These are phyloP conservation scores for Petrolisthes manimaculis DNA, from an alignment of 2,888 invertebrate genomes.

Conservation along the genomic window DNA sequence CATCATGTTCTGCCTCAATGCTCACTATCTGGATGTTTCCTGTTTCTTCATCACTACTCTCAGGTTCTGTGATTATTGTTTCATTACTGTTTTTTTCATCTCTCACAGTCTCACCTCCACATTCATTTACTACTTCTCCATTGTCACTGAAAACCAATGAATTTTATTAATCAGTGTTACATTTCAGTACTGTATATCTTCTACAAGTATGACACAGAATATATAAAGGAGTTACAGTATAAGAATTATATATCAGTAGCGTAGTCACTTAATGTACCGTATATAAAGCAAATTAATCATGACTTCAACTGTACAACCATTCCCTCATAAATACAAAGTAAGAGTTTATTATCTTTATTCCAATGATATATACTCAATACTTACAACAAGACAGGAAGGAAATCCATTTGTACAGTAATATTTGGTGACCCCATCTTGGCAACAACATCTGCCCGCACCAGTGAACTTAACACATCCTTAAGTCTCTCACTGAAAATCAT, in stretches of 20 bases:
- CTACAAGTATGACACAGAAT: not conserved
- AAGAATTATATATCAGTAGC: not conserved
- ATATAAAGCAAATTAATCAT: not conserved
- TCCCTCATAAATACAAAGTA: too few species aligned
- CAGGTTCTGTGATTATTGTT: not conserved
- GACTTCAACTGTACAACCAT: not conserved
- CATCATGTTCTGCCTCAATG: not conserved
- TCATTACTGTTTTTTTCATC: not conserved
- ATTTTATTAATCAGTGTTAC: not conserved
- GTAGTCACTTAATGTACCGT: not conserved
- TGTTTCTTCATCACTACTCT: not conserved
- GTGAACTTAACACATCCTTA: slow-evolving; percentile 7
- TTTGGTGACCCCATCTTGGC: slow-evolving; percentile 50
- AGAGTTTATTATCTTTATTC: too few species aligned
- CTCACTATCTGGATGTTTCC: not conserved
- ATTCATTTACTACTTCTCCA: not conserved
- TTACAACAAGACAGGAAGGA: slow-evolving; percentile 41
- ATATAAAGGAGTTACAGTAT: too few species aligned
- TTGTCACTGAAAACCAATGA: not conserved
- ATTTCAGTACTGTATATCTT: not conserved
- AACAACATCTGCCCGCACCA: slow-evolving; percentile 38
- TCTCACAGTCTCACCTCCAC: not conserved
- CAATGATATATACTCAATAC: slow-evolving; percentile 4
- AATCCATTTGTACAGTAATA: slow-evolving; percentile 25
- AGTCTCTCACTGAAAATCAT: slow-evolving; percentile 24